Evolutionary conservation across 2,113 vertebrate genomes (phyloP).

Genomic region (Physeter macrocephalus): DNA sequence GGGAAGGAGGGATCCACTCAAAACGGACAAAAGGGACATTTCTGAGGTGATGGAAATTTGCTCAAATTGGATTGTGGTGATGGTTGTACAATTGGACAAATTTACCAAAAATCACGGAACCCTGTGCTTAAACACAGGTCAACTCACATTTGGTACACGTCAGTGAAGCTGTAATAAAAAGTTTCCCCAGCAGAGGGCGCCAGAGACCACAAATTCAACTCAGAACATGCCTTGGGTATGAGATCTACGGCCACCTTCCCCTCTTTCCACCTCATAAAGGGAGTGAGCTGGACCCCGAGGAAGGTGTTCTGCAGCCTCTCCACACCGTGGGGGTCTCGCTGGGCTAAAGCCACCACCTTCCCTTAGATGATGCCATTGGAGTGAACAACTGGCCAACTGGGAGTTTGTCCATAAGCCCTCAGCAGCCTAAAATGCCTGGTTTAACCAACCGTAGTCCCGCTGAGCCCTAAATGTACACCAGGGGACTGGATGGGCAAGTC

Average conservation of each 20-base stretch:
- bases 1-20: not conserved
- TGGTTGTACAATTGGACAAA: not conserved
- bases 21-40: not conserved
- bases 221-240: fast-evolving
- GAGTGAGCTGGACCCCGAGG: not conserved
- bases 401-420: not conserved
- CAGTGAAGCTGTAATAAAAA: not conserved
- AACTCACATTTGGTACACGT: not conserved
- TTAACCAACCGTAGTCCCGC: not conserved
- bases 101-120: not conserved
- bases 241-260: not conserved
- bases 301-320: not conserved
- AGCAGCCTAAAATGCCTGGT: not conserved
- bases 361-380: not conserved
- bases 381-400: not conserved
- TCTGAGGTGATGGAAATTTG: not conserved
- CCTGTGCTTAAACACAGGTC: not conserved
- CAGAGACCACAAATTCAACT: not conserved
- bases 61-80: not conserved
- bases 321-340: fast-evolving
- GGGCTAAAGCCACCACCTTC: not conserved
- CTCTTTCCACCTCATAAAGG: not conserved
- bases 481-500: no score
- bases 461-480: not conserved
- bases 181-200: not conserved